Percentiles rank a stretch among this genome's conserved stretches.
These are phyloP conservation scores for Neoitamus cyanurus DNA, from an alignment of 2,888 invertebrate genomes.

Conservation along the genomic window DNA sequence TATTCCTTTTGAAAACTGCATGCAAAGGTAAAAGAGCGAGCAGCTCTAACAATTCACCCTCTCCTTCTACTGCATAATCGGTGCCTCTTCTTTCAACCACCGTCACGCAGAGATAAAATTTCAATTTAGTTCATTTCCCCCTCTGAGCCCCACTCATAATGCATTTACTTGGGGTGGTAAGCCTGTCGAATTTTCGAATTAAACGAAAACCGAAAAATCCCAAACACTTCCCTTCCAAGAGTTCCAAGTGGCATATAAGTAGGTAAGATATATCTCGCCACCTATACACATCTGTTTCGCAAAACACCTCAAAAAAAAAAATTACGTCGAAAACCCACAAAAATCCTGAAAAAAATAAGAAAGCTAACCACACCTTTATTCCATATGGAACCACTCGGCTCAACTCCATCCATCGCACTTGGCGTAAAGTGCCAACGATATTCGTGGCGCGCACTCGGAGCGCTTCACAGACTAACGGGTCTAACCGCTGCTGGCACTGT, in stretches of 20 bases:
- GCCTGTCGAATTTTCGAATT: conserved; percentile 12
- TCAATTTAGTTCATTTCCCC: neutral
- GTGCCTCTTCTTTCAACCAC: neutral
- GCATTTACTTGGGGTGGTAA: neutral
- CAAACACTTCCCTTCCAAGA: neutral
- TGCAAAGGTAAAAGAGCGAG: too few relatives aligned
- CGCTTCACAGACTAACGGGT: neutral
- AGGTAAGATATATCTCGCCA: neutral
- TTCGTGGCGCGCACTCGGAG: neutral
- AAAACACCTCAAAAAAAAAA: neutral
- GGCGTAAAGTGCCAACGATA: conserved; percentile 37
- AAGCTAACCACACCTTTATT: neutral
- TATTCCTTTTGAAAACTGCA: too few relatives aligned
- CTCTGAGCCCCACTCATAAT: neutral
- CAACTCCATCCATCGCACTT: neutral
- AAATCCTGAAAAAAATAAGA: neutral
- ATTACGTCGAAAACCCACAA: neutral
- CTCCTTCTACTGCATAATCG: neutral
- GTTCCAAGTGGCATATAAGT: neutral
- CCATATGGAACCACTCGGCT: neutral
- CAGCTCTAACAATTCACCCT: neutral
- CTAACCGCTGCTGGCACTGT: neutral
- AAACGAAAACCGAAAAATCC: conserved; percentile 7
- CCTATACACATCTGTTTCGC: neutral
- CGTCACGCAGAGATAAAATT: neutral